Conservation (phyloP, 2,888 invertebrate species). For the Anoplius nigerrimus region DNA sequence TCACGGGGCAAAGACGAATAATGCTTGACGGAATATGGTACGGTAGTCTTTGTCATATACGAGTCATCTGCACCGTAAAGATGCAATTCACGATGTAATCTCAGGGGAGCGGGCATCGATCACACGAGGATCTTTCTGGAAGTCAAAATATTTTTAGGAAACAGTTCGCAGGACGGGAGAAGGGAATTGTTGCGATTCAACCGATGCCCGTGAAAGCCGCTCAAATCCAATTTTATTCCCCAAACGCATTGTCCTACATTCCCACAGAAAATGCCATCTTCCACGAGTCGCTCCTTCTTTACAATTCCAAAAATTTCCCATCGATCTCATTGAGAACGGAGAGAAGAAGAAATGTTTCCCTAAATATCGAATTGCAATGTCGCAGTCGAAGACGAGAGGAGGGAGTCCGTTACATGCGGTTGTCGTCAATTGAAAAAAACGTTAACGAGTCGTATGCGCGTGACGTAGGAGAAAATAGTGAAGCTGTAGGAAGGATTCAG, state of each 20-base stretch:
- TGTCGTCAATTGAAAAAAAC: slow-evolving; percentile 53
- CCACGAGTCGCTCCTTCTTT: slow-evolving; percentile 9
- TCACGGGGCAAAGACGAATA: too few species aligned
- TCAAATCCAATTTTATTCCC: slow-evolving; percentile 14
- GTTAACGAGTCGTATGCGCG: slow-evolving; percentile 56
- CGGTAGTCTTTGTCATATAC: not conserved
- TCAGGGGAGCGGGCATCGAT: slow-evolving; percentile 70
- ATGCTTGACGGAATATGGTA: too few species aligned
- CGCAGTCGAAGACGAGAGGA: slow-evolving; percentile 26
- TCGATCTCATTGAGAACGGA: not conserved
- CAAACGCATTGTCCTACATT: not conserved
- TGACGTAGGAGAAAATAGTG: slow-evolving; percentile 33
- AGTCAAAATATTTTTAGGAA: slow-evolving; percentile 71
- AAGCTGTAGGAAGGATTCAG: slow-evolving; percentile 23
- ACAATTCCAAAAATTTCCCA: too few species aligned
- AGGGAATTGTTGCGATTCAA: slow-evolving; percentile 32
- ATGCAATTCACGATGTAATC: slow-evolving; percentile 71
- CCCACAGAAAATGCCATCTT: not conserved
- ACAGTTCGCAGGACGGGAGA: slow-evolving; percentile 42
- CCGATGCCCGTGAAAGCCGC: slow-evolving; percentile 5
- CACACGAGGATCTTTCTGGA: slow-evolving; percentile 62
- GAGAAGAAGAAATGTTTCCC: slow-evolving; percentile 30
- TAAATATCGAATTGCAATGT: slow-evolving; percentile 27
- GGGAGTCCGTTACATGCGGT: slow-evolving; percentile 20
- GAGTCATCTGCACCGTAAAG: slow-evolving; percentile 50